Base-by-base conservation (phyloP, 2,888 invertebrate genomes). In the Heliconius cydno region DNA sequence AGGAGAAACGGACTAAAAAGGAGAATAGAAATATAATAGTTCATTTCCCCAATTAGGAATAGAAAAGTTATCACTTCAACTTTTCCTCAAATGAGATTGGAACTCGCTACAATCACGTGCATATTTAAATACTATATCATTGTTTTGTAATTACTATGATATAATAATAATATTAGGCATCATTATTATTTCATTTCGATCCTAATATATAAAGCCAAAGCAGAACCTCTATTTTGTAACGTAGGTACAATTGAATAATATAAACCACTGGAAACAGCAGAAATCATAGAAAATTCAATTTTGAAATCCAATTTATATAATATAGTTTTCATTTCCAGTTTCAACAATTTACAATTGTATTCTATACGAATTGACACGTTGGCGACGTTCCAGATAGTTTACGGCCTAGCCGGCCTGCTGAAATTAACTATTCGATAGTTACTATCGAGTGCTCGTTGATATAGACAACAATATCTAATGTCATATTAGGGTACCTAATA, bases 341-440 rank as follows among this genome's bases (percentile, higher is more conserved):
- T 74, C 63, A 74, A 74, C 63, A 74, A 74, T 74, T 74, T 60
- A 60, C 60, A 15, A 74, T 74, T 63, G 38, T 74, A 41, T 63
- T 38, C 63, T 63, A 65, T 34, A n/a, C 38, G 63, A 63, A 63
- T 63, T 74, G 74, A 74, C 74, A 74, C 74, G 74, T 74, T 74
- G 74, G 74, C 74, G 74, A 19, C 60, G 38, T 63, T 74, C 74
- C 74, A 63, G 71, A 46, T 68, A 68, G 72, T 74, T 74, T 74
- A 74, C 63, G 63, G 63, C 74, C 34, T 30, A 57, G 28, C 28
- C 70, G 2, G 30, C 57, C 34, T 52, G 12, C n/a, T 52, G 10
- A 30, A 57, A 57, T 72, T 72, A 72, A 72, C 57, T 72, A 72
- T 57, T 72, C 72, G 72, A 72, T 72, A 72, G 57, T 57, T 19